A percentile compares a stretch with the other conserved stretches of the same genome.
Conservation (phyloP, 92 coral and sea anemone species). For the Pocillopora meandrina region DNA sequence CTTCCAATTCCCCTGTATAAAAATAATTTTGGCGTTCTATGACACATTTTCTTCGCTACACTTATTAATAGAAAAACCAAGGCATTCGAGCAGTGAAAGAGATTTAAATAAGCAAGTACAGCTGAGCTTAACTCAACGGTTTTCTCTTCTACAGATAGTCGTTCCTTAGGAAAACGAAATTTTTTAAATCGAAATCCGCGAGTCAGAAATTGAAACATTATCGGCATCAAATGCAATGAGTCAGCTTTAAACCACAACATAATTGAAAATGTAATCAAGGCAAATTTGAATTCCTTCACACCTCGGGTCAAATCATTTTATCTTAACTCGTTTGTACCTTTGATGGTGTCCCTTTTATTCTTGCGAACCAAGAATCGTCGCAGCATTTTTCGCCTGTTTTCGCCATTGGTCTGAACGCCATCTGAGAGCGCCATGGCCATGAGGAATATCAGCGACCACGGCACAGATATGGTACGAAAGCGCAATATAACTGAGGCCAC, state of each 20-base stretch:
- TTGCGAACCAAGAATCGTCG: slow-evolving; percentile 86
- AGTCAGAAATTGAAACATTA: slow-evolving; percentile 7
- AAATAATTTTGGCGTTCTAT: slow-evolving; percentile 17
- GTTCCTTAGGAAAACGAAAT: slow-evolving; percentile 9
- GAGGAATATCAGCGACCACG: slow-evolving; percentile 15
- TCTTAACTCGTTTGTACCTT: slow-evolving; percentile 59
- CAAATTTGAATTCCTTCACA: slow-evolving; percentile 39
- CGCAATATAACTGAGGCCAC: slow-evolving; percentile 26
- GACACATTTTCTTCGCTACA: slow-evolving; percentile 7
- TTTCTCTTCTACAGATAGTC: slow-evolving; percentile 7
- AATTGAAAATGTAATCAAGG: slow-evolving; percentile 23
- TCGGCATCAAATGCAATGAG: neutral
- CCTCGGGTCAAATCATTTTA: slow-evolving; percentile 19
- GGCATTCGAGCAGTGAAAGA: neutral
- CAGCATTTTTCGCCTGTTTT: slow-evolving; percentile 81
- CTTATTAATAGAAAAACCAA: neutral
- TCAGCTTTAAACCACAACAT: slow-evolving; percentile 7
- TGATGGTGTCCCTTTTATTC: slow-evolving; percentile 77
- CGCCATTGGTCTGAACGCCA: slow-evolving; percentile 55
- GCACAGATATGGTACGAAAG: slow-evolving; percentile 33
- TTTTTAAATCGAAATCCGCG: neutral
- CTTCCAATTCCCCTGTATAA: neutral
- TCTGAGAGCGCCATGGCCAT: slow-evolving; percentile 76
- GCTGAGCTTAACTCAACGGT: neutral
- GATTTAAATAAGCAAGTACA: neutral